phyloP scores from a whole-genome alignment of 2,888 invertebrate genomes.

The Trichacis sp. region DNA sequence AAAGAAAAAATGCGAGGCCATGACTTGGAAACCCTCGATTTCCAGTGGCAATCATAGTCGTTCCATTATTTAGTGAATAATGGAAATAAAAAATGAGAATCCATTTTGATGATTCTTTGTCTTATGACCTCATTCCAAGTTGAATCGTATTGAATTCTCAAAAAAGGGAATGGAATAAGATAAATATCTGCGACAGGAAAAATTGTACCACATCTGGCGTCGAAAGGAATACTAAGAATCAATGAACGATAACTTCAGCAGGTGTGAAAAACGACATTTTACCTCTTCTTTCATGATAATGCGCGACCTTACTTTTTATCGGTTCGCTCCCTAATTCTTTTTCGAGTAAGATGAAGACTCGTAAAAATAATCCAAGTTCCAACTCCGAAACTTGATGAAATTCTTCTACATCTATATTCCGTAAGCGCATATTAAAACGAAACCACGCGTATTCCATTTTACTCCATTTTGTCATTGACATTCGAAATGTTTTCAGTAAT shows the following conservation, averaged over 20 bases:
- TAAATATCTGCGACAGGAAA: not conserved
- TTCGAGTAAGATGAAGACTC: not conserved
- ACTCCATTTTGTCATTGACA: slow-evolving; percentile 9
- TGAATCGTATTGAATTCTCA: no score
- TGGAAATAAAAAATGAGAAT: no score
- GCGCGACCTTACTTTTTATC: not conserved
- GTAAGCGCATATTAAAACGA: no score
- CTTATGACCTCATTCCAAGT: no score
- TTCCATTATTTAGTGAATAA: no score
- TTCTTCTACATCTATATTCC: no score
- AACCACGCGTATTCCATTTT: slow-evolving; percentile 4
- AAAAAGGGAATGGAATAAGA: no score
- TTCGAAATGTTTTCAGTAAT: not conserved
- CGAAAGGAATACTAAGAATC: not conserved
- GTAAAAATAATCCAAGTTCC: not conserved
- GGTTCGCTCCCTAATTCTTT: not conserved
- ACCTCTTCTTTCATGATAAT: not conserved
- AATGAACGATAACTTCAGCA: slow-evolving; percentile 4
- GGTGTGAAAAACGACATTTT: slow-evolving; percentile 4
- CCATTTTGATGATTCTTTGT: no score
- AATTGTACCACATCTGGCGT: not conserved
- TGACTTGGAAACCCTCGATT: no score
- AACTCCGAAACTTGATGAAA: no score
- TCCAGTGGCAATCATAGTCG: no score
- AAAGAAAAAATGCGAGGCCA: no score